Evolutionary conservation across 2,797 vertebrate species (phyloP).

Genomic region (Cetoscarus ocellatus): DNA sequence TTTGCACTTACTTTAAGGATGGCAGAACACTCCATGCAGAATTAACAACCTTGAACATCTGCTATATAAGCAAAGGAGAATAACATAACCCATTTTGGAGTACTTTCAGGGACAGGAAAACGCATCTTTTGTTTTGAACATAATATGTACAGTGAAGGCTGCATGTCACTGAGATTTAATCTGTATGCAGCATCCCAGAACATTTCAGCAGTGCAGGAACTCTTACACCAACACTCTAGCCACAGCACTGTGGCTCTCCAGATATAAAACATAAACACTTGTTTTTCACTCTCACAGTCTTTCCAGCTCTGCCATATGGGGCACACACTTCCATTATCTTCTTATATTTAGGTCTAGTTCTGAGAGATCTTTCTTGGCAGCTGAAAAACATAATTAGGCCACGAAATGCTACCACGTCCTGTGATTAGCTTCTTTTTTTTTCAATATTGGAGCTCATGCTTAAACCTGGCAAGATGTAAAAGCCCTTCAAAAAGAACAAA

Average conservation of each 20-base stretch:
- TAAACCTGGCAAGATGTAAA: constrained; percentile 59
- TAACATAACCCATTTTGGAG: not conserved
- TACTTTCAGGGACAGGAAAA: not conserved
- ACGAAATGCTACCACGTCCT: constrained; percentile 23
- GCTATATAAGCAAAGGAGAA: constrained; percentile 12
- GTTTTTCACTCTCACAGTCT: constrained; percentile 22
- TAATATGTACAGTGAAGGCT: not conserved
- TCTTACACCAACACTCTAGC: not conserved
- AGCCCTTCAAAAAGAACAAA: constrained; percentile 38
- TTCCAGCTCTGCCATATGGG: constrained; percentile 23
- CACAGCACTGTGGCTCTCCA: not conserved
- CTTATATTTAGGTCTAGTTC: constrained; percentile 51
- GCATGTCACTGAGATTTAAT: constrained; percentile 2
- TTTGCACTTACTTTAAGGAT: not conserved
- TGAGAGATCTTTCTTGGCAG: constrained; percentile 61
- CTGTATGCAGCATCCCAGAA: constrained; percentile 2
- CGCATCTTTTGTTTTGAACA: not conserved
- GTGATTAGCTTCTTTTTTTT: constrained; percentile 43
- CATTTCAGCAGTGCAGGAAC: constrained; percentile 4
- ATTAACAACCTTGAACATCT: constrained; percentile 15
- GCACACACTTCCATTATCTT: constrained; percentile 46
- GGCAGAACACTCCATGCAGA: constrained; percentile 2
- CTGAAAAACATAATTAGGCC: constrained; percentile 62
- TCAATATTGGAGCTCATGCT: constrained; percentile 38
- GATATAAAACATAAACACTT: constrained; percentile 11